These are phyloP conservation scores for Pseudomyrmex cubaensis DNA, from an alignment of 1,140 invertebrate genomes.

Conservation along the genomic window DNA sequence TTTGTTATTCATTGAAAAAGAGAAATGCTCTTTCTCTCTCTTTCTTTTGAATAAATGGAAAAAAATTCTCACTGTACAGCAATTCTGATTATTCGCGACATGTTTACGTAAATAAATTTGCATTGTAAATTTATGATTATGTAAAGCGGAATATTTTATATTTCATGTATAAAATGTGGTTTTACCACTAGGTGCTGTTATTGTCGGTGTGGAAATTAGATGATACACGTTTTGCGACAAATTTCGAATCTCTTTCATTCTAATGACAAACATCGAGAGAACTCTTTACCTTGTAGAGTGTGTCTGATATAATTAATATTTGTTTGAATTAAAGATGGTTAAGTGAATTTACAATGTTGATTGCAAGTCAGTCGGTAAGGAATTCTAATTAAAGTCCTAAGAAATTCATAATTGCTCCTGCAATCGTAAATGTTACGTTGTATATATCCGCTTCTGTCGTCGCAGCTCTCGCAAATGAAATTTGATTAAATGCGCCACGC, in stretches of 20 bases:
- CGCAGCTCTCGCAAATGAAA: constrained; percentile 18
- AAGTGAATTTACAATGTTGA: not conserved
- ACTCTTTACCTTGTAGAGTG: not conserved
- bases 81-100: not conserved
- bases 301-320: constrained; percentile 4
- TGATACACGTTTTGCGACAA: not conserved
- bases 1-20: not conserved
- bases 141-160: not conserved
- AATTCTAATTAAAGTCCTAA: constrained; percentile 29
- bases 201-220: not conserved
- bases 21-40: no score
- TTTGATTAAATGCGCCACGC: constrained; percentile 36
- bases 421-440: constrained; percentile 27
- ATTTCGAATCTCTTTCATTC: not conserved
- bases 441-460: not conserved
- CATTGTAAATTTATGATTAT: not conserved
- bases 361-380: not conserved
- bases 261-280: not conserved
- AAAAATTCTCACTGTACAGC: not conserved
- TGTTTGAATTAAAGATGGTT: not conserved
- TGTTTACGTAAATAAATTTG: constrained; percentile 6
- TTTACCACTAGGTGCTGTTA: no score
- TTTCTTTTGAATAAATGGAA: no score
- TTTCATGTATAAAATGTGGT: not conserved
- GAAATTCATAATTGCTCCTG: constrained; percentile 29